Conservation (phyloP, 1,140 invertebrate genomes). For the Alviniconcha marisindica region DNA sequence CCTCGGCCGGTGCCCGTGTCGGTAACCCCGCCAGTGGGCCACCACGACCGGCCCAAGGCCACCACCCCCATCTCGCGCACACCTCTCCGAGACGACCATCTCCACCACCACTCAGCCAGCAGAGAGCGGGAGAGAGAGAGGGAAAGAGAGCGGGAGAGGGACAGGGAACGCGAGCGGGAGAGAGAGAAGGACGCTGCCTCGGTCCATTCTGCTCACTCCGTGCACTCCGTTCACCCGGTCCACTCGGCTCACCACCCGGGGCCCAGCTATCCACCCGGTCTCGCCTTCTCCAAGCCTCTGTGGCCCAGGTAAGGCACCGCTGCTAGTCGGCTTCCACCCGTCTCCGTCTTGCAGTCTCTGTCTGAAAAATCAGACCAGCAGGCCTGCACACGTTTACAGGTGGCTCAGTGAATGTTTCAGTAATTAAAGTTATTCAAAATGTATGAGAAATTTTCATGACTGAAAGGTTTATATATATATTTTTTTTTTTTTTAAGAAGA, state of each 20-base stretch:
- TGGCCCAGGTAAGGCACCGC: constrained; percentile 8
- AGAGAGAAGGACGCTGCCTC: constrained; percentile 10
- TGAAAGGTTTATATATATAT: too few relatives aligned
- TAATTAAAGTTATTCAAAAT: too few relatives aligned
- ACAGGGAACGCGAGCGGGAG: constrained; percentile 25
- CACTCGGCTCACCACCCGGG: constrained; percentile 13
- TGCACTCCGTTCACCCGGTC: neutral
- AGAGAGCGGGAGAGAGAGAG: constrained; percentile 41
- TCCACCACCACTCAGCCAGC: constrained; percentile 36
- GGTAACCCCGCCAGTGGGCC: neutral
- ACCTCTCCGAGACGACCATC: constrained; percentile 32
- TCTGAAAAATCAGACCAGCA: too few relatives aligned
- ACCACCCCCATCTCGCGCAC: constrained; percentile 10
- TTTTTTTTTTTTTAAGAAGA: too few relatives aligned
- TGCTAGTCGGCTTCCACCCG: too few relatives aligned
- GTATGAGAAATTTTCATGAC: neutral
- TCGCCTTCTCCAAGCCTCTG: constrained; percentile 25
- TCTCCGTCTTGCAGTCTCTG: too few relatives aligned
- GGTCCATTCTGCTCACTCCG: constrained; percentile 6
- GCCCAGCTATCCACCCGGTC: constrained; percentile 29
- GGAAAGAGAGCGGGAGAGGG: constrained; percentile 31
- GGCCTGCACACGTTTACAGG: too few relatives aligned
- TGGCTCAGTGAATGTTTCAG: too few relatives aligned
- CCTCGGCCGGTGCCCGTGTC: constrained; percentile 23
- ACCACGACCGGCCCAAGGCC: constrained; percentile 15